Evolutionary conservation across 2,113 vertebrate species (phyloP).

Genomic region (Perognathus longimembris): DNA sequence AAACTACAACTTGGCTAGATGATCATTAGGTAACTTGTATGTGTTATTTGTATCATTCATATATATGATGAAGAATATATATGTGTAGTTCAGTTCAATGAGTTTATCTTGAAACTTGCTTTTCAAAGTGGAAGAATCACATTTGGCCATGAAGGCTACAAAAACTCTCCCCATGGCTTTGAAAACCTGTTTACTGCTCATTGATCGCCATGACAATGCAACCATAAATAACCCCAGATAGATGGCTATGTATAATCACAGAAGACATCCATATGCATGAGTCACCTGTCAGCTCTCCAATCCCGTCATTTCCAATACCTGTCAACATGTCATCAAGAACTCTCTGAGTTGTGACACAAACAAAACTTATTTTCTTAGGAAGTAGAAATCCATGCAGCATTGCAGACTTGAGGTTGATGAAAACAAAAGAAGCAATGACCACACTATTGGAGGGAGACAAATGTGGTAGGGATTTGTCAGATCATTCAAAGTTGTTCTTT

Average conservation of each 20-base stretch:
- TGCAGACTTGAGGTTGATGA: background rate
- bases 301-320: slow-evolving; percentile 71
- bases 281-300: slow-evolving; percentile 75
- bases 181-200: slow-evolving; percentile 70
- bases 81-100: background rate
- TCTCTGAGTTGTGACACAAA: slow-evolving; percentile 64
- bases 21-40: background rate
- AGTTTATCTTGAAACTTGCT: slow-evolving; percentile 50
- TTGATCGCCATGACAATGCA: slow-evolving; percentile 69
- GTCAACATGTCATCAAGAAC: slow-evolving; percentile 74
- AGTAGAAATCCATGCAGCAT: slow-evolving; percentile 10
- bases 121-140: slow-evolving; percentile 16
- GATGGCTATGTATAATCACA: slow-evolving; percentile 73
- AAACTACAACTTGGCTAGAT: background rate
- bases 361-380: slow-evolving; percentile 60
- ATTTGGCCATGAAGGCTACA: slow-evolving; percentile 20
- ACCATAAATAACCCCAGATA: slow-evolving; percentile 74
- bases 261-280: slow-evolving; percentile 81
- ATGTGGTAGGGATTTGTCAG: background rate
- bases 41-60: background rate
- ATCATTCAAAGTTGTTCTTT: slow-evolving; percentile 25
- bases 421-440: slow-evolving; percentile 42
- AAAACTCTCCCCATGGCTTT: slow-evolving; percentile 49
- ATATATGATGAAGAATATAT: background rate
- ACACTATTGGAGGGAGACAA: background rate